Conservation (phyloP, 2,888 invertebrate species). For the Plebejus anna region DNA sequence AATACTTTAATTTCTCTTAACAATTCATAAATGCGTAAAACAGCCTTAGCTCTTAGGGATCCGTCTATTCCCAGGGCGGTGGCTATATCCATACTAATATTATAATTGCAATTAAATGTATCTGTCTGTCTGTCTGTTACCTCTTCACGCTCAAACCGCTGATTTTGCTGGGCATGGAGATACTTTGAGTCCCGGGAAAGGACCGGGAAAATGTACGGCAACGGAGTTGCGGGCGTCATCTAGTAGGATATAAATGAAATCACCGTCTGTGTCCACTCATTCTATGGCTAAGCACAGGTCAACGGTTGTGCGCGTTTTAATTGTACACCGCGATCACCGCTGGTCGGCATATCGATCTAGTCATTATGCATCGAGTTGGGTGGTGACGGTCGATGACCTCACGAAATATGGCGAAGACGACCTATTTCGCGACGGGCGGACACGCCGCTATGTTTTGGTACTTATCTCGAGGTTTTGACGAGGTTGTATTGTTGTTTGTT, state of each 20-base stretch:
- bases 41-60: background rate
- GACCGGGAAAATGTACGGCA: too few species aligned
- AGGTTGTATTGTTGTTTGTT: background rate
- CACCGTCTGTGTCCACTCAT: background rate
- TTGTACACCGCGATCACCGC: background rate
- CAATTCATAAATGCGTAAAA: too few species aligned
- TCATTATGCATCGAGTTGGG: constrained; percentile 5
- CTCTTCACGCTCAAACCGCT: too few species aligned
- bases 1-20: too few species aligned
- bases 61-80: background rate
- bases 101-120: too few species aligned
- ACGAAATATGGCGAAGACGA: constrained; percentile 15
- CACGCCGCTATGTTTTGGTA: background rate
- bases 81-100: background rate
- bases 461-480: background rate
- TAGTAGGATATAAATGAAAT: background rate
- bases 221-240: too few species aligned
- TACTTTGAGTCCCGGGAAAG: too few species aligned
- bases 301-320: constrained; percentile 9
- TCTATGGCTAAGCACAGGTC: constrained; percentile 32
- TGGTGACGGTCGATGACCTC: constrained; percentile 4
- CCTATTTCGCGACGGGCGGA: background rate
- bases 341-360: constrained; percentile 10
- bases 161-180: too few species aligned
- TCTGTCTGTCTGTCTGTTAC: too few species aligned